Base-by-base conservation (phyloP, 2,797 vertebrate genomes). In the Graptemys geographica region DNA sequence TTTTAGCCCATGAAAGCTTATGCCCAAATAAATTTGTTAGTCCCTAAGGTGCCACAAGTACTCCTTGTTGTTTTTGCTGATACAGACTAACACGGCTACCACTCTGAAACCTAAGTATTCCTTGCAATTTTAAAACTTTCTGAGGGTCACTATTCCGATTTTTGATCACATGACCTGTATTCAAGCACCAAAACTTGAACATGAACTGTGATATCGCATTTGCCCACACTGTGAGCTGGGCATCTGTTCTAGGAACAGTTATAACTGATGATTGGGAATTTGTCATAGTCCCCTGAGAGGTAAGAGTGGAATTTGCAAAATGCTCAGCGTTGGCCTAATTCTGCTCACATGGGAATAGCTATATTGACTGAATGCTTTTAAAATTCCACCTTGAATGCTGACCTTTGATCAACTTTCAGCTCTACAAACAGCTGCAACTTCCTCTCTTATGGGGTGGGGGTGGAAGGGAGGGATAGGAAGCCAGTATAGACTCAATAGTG, bases 401-500 rank as follows among this genome's bases (percentile, higher is more conserved):
- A 47, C 52, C 47, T 94, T 92, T 81, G 79, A 96, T 87, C 84
- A 95, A 15, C 37, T 83, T 87, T 79, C 41, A 65, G 47, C 69
- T 91, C 6, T 18, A 33, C 31, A 33, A 33, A 62, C 59, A 62
- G 31, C 31, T 62, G 15, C 31, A 62, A 62, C 59, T 52, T 92
- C 92, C 72, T 88, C 94, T 90, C 87, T 81, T 51, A 80, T 86
- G 80, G 19, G 8, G 3, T 33, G 92, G 80, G 55, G 56, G 11
- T 28, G 11, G 10, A 47, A 3, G 47, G 47, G 56, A 53, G 74
- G 21, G 90, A 94, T 47, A 49, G 79, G 76, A 94, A 91, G 3
- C 19, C 91, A 96, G 86, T 91, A 86, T 3, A 79, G 49, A 84
- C 79, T 90, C 89, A 72, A 86, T 88, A 95, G 84, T 78, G 51